Conservation (phyloP, 2,888 invertebrate species). For the Neelides folsomi region DNA sequence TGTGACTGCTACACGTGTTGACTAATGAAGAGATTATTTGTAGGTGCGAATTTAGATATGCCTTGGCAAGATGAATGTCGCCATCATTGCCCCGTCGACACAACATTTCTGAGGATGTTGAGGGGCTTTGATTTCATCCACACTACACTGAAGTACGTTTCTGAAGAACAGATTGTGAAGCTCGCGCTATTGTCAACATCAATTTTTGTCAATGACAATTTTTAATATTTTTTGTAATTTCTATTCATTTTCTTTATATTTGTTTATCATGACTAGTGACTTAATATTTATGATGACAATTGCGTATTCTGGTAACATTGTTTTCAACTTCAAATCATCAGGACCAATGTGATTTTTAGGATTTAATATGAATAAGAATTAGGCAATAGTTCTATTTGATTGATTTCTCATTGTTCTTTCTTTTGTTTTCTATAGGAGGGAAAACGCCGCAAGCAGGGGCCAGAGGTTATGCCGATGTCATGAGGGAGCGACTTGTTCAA, state of each 20-base stretch:
- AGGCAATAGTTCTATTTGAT: constrained; percentile 1
- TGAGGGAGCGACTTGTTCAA: constrained; percentile 84
- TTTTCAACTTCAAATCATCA: constrained; percentile 2
- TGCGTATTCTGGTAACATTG: background rate
- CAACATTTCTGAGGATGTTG: constrained; percentile 14
- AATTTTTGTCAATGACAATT: background rate
- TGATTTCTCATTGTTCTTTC: constrained; percentile 32
- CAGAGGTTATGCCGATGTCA: constrained; percentile 90
- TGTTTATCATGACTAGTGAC: background rate
- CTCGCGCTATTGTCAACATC: too few relatives aligned
- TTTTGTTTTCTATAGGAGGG: constrained; percentile 61
- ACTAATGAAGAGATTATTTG: constrained; percentile 33
- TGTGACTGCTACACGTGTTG: constrained; percentile 29
- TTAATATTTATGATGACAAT: background rate
- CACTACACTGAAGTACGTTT: too few relatives aligned
- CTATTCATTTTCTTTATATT: background rate
- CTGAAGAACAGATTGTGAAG: too few relatives aligned
- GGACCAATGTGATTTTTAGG: background rate
- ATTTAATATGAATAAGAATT: background rate
- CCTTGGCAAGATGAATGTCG: constrained; percentile 10
- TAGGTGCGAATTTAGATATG: constrained; percentile 30
- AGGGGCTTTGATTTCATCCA: constrained; percentile 16
- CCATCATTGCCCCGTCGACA: constrained; percentile 18
- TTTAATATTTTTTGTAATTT: background rate
- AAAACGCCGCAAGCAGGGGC: constrained; percentile 94